These are phyloP conservation scores for Papilio polyxenes DNA, from an alignment of 1,140 invertebrate species.

Conservation along the genomic window DNA sequence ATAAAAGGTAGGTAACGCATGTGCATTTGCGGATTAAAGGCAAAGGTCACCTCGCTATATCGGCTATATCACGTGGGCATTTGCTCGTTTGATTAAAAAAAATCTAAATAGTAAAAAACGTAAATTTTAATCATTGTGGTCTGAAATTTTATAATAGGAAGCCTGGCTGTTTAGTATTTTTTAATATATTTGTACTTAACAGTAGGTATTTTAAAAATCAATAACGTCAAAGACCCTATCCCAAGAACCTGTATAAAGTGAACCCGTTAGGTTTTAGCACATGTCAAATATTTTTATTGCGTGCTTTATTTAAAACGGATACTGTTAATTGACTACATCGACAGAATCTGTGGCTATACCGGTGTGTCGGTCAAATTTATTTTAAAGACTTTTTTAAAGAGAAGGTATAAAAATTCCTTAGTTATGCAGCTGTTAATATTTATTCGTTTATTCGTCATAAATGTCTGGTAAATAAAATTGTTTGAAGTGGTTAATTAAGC, in stretches of 20 bases:
- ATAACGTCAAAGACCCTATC: not conserved
- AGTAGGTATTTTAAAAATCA: no score
- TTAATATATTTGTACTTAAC: no score
- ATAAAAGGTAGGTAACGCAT: no score
- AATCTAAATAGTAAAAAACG: no score
- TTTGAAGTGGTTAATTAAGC: not conserved
- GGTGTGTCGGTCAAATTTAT: not conserved
- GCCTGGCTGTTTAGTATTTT: no score
- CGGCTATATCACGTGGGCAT: no score
- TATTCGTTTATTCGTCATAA: not conserved
- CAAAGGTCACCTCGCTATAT: no score
- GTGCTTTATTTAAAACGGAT: not conserved
- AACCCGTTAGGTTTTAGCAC: conserved; percentile 13
- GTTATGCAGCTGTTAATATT: conserved; percentile 9
- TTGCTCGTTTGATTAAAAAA: no score
- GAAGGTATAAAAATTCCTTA: conserved; percentile 2
- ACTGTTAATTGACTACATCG: not conserved
- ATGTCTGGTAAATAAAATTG: not conserved
- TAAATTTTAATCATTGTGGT: no score
- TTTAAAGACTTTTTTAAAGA: not conserved
- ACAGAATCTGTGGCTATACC: not conserved
- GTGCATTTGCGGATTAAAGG: no score
- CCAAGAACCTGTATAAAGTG: conserved; percentile 16
- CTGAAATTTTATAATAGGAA: not conserved
- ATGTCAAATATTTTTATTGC: not conserved